These are phyloP conservation scores for Tragelaphus eurycerus DNA, from an alignment of 2,797 vertebrate species.

Conservation along the genomic window DNA sequence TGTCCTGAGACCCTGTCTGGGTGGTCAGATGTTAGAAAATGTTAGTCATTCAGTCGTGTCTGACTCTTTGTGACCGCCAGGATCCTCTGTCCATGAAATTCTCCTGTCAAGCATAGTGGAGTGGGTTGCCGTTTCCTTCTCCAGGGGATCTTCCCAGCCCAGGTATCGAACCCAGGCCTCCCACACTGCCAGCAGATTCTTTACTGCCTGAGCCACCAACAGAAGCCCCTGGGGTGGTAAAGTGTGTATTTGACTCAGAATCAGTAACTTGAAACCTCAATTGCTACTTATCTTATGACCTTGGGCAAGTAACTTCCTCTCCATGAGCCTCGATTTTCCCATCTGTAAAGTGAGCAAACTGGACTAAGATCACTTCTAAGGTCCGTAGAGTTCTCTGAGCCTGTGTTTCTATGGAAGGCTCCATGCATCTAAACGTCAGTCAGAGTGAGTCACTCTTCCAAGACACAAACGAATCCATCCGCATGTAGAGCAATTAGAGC, in stretches of 20 bases:
- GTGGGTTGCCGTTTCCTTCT: background rate
- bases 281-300: background rate
- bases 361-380: background rate
- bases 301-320: background rate
- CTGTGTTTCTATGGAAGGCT: background rate
- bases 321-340: background rate
- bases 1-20: background rate
- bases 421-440: slow-evolving; percentile 51
- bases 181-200: background rate
- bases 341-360: background rate
- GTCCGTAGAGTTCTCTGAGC: background rate
- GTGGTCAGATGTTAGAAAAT: background rate
- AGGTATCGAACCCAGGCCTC: background rate
- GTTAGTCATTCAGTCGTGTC: background rate
- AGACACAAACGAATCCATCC: slow-evolving; percentile 71
- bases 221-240: background rate
- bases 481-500: slow-evolving; percentile 74
- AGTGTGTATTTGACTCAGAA: background rate
- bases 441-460: slow-evolving; percentile 49
- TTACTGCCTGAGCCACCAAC: background rate
- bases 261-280: background rate
- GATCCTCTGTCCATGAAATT: background rate
- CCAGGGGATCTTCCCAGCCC: background rate
- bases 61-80: background rate
- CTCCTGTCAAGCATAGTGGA: background rate